These are phyloP conservation scores for Poecilobothrus nobilitatus DNA, from an alignment of 2,888 invertebrate species.

Conservation along the genomic window DNA sequence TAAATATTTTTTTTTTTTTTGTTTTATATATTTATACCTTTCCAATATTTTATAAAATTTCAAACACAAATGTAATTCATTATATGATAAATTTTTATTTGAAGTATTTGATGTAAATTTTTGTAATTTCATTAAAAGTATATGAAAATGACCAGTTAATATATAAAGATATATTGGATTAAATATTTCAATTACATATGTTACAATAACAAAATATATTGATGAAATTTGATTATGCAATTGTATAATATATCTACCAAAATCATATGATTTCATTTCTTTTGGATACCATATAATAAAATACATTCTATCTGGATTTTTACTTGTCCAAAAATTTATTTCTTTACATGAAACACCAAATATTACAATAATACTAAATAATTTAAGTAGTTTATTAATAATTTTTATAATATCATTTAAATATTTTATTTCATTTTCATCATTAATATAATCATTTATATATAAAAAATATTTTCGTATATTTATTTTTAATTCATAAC, in stretches of 20 bases:
- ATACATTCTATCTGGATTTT: neutral
- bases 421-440: neutral
- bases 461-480: neutral
- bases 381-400: neutral
- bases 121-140: conserved; percentile 27
- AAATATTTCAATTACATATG: conserved; percentile 21
- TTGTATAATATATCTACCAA: neutral
- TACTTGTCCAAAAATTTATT: neutral
- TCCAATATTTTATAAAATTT: conserved; percentile 28
- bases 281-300: neutral
- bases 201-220: neutral
- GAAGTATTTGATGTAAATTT: conserved; percentile 26
- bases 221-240: neutral
- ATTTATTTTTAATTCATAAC: neutral
- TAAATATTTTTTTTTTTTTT: neutral
- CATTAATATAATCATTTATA: neutral
- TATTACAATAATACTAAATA: too few species aligned
- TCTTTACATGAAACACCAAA: too few species aligned
- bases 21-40: conserved; percentile 20
- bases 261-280: neutral
- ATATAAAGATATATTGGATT: conserved; percentile 18
- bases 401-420: neutral
- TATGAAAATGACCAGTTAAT: conserved; percentile 23
- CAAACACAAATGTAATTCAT: conserved; percentile 28
- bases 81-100: conserved; percentile 17